Evolutionary conservation across 1,140 invertebrate species (phyloP).

Genomic region (Lysiphlebus fabarum): DNA sequence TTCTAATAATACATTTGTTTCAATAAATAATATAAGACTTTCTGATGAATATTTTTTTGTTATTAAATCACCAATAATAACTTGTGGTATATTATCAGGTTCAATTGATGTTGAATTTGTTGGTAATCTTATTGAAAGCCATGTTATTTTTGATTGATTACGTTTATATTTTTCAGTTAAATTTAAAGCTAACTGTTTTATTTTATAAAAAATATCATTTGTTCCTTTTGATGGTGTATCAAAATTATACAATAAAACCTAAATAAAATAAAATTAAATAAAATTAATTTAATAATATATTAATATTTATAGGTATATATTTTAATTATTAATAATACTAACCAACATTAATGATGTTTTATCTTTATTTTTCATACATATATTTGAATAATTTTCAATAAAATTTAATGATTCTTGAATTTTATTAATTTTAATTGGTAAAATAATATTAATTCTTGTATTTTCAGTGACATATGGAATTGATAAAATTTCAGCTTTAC

Average conservation of each 20-base stretch:
- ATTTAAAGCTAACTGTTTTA: constrained; percentile 63
- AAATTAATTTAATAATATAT: constrained; percentile 12
- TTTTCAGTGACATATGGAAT: constrained; percentile 91
- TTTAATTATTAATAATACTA: constrained; percentile 27
- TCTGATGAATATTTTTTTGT: constrained; percentile 69
- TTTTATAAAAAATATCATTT: constrained; percentile 62
- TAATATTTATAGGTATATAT: constrained; percentile 19
- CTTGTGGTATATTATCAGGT: constrained; percentile 55
- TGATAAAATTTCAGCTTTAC: constrained; percentile 78
- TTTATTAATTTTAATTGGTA: constrained; percentile 62
- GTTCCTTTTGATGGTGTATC: constrained; percentile 63
- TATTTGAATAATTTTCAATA: constrained; percentile 66
- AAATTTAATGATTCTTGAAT: constrained; percentile 61
- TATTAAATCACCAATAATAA: constrained; percentile 70
- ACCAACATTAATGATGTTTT: constrained; percentile 74
- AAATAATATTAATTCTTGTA: constrained; percentile 71
- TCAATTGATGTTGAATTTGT: constrained; percentile 39
- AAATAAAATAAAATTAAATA: constrained; percentile 14
- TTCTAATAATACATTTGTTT: constrained; percentile 66
- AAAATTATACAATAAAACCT: constrained; percentile 63
- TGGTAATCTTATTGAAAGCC: constrained; percentile 67
- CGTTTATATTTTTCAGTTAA: constrained; percentile 68
- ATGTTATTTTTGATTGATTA: constrained; percentile 67
- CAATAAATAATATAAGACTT: constrained; percentile 65
- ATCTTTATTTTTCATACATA: constrained; percentile 72